Percentiles rank a stretch among this genome's conserved stretches.
Evolutionary conservation across 1,140 invertebrate species (phyloP).

Genomic region (Drosophila dunni): DNA sequence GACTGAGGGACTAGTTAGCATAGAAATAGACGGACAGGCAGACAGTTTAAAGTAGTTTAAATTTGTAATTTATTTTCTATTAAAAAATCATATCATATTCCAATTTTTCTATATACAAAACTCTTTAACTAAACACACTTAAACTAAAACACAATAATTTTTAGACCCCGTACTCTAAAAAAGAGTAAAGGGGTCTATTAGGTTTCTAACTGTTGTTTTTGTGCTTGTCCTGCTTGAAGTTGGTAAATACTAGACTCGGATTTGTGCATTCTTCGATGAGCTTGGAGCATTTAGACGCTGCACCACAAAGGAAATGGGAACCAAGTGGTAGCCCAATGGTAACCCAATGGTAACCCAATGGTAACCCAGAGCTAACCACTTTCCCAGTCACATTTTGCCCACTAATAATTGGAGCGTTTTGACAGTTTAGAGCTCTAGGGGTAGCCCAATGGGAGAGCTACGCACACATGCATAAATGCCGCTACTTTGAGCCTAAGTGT

Average conservation of each 20-base stretch:
- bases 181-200: too few species aligned
- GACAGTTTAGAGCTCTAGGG: not conserved
- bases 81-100: too few species aligned
- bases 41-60: too few species aligned
- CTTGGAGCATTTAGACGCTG: not conserved
- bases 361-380: not conserved
- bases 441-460: slow-evolving; percentile 27
- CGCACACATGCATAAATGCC: slow-evolving; percentile 72
- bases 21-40: too few species aligned
- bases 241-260: not conserved
- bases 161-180: too few species aligned
- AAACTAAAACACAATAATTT: too few species aligned
- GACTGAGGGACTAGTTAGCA: too few species aligned
- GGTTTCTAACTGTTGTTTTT: too few species aligned
- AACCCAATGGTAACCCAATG: not conserved
- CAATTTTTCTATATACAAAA: too few species aligned
- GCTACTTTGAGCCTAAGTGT: slow-evolving; percentile 69
- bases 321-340: not conserved
- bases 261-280: not conserved
- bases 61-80: too few species aligned
- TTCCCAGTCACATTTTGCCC: not conserved
- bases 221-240: not conserved
- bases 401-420: slow-evolving; percentile 34
- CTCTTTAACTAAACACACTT: too few species aligned
- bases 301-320: not conserved